Percentiles rank a stretch among this genome's conserved stretches.
Evolutionary conservation across 2,797 vertebrate genomes (phyloP).

Genomic region (Sebastes umbrosus): DNA sequence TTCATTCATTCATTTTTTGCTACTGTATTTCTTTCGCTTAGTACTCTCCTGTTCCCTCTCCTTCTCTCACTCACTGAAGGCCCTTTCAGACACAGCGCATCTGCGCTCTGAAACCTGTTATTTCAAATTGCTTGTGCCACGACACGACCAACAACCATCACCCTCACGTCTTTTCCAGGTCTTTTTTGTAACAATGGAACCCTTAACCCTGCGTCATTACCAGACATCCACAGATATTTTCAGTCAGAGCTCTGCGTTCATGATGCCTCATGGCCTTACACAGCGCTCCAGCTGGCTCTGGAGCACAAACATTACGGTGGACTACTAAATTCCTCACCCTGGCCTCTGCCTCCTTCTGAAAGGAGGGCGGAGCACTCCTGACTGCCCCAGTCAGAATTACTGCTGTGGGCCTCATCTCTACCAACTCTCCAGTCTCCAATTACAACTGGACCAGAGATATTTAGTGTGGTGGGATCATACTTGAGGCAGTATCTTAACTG

Average conservation of each 20-base stretch:
- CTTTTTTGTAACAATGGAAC: not conserved
- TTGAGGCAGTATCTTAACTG: not conserved
- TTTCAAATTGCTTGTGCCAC: too few species aligned
- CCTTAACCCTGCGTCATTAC: not conserved
- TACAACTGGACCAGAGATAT: not conserved
- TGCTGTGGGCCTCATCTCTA: not conserved
- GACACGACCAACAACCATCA: not conserved
- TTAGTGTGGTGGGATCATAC: not conserved
- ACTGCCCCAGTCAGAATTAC: not conserved
- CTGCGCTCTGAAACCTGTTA: too few species aligned
- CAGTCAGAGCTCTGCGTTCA: not conserved
- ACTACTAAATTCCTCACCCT: constrained; percentile 73
- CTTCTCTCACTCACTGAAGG: too few species aligned
- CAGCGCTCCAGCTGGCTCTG: constrained; percentile 33
- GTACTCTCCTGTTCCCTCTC: too few species aligned
- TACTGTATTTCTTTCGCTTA: too few species aligned
- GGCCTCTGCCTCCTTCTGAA: constrained; percentile 26
- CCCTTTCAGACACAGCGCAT: too few species aligned
- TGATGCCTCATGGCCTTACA: constrained; percentile 20
- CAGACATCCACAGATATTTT: not conserved
- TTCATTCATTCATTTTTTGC: too few species aligned
- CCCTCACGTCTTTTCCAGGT: not conserved
- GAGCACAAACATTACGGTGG: constrained; percentile 70
- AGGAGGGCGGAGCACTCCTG: constrained; percentile 23
- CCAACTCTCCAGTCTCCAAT: not conserved